phyloP scores from a whole-genome alignment of 2,888 invertebrate species.

The Cephus runcator region DNA sequence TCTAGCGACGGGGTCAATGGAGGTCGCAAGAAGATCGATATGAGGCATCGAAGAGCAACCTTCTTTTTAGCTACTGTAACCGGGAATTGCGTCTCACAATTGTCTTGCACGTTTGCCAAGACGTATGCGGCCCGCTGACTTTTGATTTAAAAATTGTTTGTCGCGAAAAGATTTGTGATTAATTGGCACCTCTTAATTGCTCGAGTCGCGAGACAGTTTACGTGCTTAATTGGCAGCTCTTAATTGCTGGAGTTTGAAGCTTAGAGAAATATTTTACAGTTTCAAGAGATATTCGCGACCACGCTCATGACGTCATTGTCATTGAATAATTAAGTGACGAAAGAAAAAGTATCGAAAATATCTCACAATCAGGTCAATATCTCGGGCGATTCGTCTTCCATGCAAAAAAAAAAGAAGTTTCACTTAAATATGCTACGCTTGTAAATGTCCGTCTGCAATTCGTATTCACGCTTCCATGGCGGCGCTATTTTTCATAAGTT shows the following conservation, averaged over 20 bases:
- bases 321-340: background rate
- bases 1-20: background rate
- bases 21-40: background rate
- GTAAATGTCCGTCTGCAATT: conserved; percentile 42
- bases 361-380: background rate
- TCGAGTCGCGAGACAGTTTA: too few relatives aligned
- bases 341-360: background rate
- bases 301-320: background rate
- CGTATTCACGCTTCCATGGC: conserved; percentile 45
- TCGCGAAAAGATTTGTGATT: too few relatives aligned
- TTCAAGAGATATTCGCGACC: background rate
- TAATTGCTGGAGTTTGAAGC: background rate
- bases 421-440: conserved; percentile 31
- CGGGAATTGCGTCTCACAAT: too few relatives aligned
- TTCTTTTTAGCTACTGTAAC: too few relatives aligned
- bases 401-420: background rate
- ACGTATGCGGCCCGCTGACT: too few relatives aligned
- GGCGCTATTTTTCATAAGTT: conserved; percentile 47
- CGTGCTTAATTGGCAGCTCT: background rate
- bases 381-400: background rate
- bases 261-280: background rate
- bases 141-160: too few relatives aligned
- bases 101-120: too few relatives aligned
- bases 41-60: too few relatives aligned
- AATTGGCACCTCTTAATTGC: too few relatives aligned